Percentiles rank a stretch among this genome's conserved stretches.
These are phyloP conservation scores for Herpailurus yagouaroundi DNA, from an alignment of 2,113 vertebrate species.

Conservation along the genomic window DNA sequence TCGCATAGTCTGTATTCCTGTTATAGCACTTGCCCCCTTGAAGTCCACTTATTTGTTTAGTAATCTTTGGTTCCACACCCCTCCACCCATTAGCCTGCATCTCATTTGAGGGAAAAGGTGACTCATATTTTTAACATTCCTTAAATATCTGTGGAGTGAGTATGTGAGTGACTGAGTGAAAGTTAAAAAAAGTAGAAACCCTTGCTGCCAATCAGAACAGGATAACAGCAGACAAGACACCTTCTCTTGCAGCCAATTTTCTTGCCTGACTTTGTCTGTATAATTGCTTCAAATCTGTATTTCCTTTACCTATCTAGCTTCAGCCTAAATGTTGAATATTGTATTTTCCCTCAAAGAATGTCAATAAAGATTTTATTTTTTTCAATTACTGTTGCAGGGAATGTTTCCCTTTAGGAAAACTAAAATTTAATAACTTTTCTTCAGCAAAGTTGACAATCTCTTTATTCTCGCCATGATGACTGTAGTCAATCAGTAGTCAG, in stretches of 20 bases:
- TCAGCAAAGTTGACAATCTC: constrained; percentile 60
- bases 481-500: constrained; percentile 66
- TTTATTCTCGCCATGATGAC: constrained; percentile 69
- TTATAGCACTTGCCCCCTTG: not conserved
- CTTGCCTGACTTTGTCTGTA: constrained; percentile 60
- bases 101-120: not conserved
- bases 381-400: constrained; percentile 74
- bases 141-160: not conserved
- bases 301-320: constrained; percentile 65
- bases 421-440: constrained; percentile 78
- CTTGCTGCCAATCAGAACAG: constrained; percentile 37
- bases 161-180: not conserved
- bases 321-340: constrained; percentile 74
- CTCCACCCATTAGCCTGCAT: not conserved
- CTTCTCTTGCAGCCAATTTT: constrained; percentile 55
- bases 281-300: constrained; percentile 73
- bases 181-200: not conserved
- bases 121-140: not conserved
- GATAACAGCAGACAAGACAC: not conserved
- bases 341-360: constrained; percentile 78
- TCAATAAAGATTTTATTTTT: constrained; percentile 79
- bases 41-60: not conserved
- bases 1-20: not conserved
- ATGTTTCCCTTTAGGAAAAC: constrained; percentile 78
- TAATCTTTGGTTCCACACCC: not conserved